These are phyloP conservation scores for Coregonus ussuriensis DNA, from an alignment of 2,797 vertebrate species.

Conservation along the genomic window DNA sequence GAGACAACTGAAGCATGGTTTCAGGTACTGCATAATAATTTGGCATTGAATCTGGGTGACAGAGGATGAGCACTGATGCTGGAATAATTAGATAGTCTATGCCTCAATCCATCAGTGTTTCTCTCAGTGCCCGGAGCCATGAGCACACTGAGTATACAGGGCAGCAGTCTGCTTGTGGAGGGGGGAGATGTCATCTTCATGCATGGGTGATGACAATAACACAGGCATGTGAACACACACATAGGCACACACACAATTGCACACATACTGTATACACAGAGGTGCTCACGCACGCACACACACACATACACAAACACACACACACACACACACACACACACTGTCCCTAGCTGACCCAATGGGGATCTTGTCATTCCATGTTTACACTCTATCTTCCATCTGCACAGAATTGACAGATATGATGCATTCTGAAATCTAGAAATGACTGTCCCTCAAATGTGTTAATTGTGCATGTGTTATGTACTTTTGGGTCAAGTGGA, in stretches of 20 bases:
- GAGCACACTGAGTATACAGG: slow-evolving; percentile 46
- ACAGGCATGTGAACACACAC: neutral
- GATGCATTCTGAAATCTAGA: neutral
- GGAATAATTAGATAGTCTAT: slow-evolving; percentile 70
- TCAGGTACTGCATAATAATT: slow-evolving; percentile 58
- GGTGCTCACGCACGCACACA: too few relatives aligned
- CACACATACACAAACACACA: too few relatives aligned
- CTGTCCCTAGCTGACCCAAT: too few relatives aligned
- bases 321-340: neutral
- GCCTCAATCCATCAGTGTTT: slow-evolving; percentile 54
- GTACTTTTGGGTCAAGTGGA: too few relatives aligned
- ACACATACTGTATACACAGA: neutral
- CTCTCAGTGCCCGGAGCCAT: slow-evolving; percentile 34
- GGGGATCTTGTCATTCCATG: too few relatives aligned
- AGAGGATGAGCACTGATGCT: slow-evolving; percentile 57
- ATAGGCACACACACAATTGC: neutral
- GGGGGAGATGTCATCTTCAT: slow-evolving; percentile 34
- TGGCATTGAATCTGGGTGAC: slow-evolving; percentile 41
- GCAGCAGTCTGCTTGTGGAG: slow-evolving; percentile 57
- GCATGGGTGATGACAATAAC: neutral
- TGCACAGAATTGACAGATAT: neutral
- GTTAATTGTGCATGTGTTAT: neutral
- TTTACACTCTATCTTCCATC: too few relatives aligned
- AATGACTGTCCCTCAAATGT: neutral
- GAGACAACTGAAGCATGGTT: slow-evolving; percentile 22